Evolutionary conservation across 92 coral and sea anemone species (phyloP), one percentile per base, ranked within the genome.

Genomic region (Palythoa grandis): DNA sequence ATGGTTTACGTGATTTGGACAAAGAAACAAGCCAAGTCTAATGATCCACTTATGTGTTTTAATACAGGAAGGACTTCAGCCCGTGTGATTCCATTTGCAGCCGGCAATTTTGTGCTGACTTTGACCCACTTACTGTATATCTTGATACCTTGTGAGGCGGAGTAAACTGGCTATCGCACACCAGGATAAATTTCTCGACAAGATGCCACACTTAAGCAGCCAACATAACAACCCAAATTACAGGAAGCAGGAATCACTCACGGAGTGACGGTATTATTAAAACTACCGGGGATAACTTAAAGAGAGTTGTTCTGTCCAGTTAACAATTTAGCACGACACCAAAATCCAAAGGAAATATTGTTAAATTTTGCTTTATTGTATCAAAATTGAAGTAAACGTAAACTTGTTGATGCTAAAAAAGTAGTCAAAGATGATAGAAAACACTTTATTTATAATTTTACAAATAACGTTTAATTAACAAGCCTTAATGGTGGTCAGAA

Each of bases 71-170:
- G 58, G 17, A 13, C 17, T 40, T 23, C 23, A 24, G 70, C 19
- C 83, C 40, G 52, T 10, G 71, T 61, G 83, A 78, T 78, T 78
- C 40, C 72, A 48, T 40, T 67, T 60, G 56, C 40, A 29, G 50
- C 50, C 20, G 20, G 66, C 20, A 11, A 60, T 14, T 78, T 13
- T 78, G 72, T 78, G 72, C 58, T 78, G 29, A 58, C 29, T 53
- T 52, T 76, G 40, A 50, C 38, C 72, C 53, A 38, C 57, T 61
- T 78, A 53, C 38, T 20, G 48, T 60, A 52, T 61, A 56, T 65
- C 29, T 19, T 78, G 71, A 63, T 78, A 60, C 58, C 35, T 60
- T 16, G 83, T 60, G 57, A 43, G 83, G 83, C 83, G 83, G 83
- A 23, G 83, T 78, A 60, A 61, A 39, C 72, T 39, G 72, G 24